These are phyloP conservation scores for Oryzias woworae DNA, from an alignment of 2,113 vertebrate species.

Conservation along the genomic window DNA sequence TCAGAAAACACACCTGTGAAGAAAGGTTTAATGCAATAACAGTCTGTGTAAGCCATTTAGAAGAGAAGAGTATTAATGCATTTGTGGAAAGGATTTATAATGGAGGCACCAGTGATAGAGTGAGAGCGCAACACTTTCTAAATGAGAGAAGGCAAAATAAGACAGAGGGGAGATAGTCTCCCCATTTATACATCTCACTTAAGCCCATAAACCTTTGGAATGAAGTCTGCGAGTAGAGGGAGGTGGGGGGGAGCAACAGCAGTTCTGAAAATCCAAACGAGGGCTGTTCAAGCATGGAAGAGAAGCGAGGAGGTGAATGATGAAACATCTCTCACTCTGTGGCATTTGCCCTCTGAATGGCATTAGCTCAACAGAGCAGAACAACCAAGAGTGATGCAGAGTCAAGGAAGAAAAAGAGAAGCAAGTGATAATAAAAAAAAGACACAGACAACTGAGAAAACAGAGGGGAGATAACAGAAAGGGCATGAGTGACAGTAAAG, in stretches of 20 bases:
- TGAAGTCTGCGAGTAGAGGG: conserved; percentile 38
- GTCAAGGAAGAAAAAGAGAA: conserved; percentile 33
- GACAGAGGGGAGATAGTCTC: conserved; percentile 42
- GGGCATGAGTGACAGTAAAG: conserved; percentile 49
- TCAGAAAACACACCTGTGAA: background rate
- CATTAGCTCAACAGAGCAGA: conserved; percentile 53
- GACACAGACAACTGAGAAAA: conserved; percentile 13
- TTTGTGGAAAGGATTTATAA: background rate
- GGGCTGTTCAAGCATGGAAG: conserved; percentile 26
- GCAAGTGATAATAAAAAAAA: conserved; percentile 8
- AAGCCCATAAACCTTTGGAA: conserved; percentile 55
- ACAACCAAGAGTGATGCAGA: conserved; percentile 41
- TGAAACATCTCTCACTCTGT: conserved; percentile 48
- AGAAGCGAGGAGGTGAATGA: conserved; percentile 38
- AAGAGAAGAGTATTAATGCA: conserved; percentile 15
- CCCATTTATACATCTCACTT: conserved; percentile 56
- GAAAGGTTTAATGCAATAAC: background rate
- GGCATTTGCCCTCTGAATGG: conserved; percentile 68
- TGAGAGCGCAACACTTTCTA: conserved; percentile 29
- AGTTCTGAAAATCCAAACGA: conserved; percentile 36
- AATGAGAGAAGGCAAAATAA: conserved; percentile 46
- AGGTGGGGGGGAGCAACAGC: conserved; percentile 1
- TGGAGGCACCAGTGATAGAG: conserved; percentile 6
- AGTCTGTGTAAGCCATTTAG: conserved; percentile 1
- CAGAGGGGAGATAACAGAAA: conserved; percentile 21